Conservation (phyloP, 2,888 invertebrate species). For the Troilus luridus region DNA sequence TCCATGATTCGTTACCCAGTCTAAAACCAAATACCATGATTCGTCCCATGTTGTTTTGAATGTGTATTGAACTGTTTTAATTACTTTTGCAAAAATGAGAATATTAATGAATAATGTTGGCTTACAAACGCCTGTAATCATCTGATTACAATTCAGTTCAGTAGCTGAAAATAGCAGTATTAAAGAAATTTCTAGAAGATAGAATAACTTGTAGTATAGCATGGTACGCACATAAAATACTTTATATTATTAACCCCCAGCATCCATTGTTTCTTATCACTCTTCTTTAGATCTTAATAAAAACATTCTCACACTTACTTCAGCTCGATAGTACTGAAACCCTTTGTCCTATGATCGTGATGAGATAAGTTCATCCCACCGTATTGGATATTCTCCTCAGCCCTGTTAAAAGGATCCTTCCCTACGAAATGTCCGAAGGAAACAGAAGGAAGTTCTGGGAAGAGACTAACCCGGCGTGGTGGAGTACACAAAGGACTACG, state of each 20-base stretch:
- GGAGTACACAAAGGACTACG: slow-evolving; percentile 26
- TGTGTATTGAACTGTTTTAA: too few relatives aligned
- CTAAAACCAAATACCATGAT: too few relatives aligned
- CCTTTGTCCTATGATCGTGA: background rate
- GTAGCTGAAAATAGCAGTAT: too few relatives aligned
- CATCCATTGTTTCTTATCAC: background rate
- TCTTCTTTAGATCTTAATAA: background rate
- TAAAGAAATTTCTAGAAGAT: too few relatives aligned
- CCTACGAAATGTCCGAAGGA: slow-evolving; percentile 18
- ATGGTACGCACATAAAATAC: too few relatives aligned
- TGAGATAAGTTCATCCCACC: slow-evolving; percentile 27
- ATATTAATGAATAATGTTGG: too few relatives aligned
- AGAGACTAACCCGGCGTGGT: slow-evolving; percentile 46
- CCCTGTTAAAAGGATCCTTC: background rate
- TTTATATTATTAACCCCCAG: background rate
- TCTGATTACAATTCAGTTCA: too few relatives aligned
- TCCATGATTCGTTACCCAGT: too few relatives aligned
- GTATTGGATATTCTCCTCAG: slow-evolving; percentile 5
- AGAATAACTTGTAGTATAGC: too few relatives aligned
- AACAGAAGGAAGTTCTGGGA: slow-evolving; percentile 48
- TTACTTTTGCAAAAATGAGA: too few relatives aligned
- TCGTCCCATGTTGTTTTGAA: too few relatives aligned
- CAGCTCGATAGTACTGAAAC: background rate
- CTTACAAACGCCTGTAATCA: too few relatives aligned
- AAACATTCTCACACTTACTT: background rate